Evolutionary conservation across 2,888 invertebrate species (phyloP).

Genomic region (Cryptocheilus praepositus): DNA sequence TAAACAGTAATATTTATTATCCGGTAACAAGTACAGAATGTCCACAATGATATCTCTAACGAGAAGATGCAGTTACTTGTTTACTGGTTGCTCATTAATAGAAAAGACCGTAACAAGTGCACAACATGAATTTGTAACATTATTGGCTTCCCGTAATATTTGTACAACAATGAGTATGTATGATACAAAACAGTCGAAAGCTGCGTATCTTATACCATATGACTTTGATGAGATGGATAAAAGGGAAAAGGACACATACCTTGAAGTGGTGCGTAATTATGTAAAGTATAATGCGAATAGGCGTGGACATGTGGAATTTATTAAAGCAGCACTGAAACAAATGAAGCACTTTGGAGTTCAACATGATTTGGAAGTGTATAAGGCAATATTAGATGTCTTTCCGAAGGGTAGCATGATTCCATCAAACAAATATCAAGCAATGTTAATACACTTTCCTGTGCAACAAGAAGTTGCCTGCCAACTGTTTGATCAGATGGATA

Average conservation of each 20-base stretch:
- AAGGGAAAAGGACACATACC: slow-evolving; percentile 82
- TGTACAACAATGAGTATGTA: background rate
- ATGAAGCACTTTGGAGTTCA: slow-evolving; percentile 94
- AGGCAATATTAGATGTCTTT: slow-evolving; percentile 87
- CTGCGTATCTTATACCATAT: background rate
- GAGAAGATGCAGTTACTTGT: too few relatives aligned
- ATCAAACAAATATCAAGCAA: slow-evolving; percentile 87
- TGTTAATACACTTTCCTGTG: slow-evolving; percentile 95
- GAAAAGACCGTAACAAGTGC: too few relatives aligned
- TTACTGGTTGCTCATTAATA: too few relatives aligned
- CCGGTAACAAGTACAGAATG: too few relatives aligned
- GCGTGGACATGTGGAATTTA: slow-evolving; percentile 95
- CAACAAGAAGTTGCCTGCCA: slow-evolving; percentile 97
- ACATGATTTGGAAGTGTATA: slow-evolving; percentile 91
- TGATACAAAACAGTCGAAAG: background rate
- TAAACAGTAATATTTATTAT: too few relatives aligned
- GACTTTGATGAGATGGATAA: slow-evolving; percentile 75
- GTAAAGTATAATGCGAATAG: slow-evolving; percentile 81
- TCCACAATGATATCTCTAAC: too few relatives aligned
- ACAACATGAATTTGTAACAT: background rate
- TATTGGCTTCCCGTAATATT: background rate
- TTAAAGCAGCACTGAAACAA: slow-evolving; percentile 89
- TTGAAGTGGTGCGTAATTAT: slow-evolving; percentile 86
- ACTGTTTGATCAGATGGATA: slow-evolving; percentile 95
- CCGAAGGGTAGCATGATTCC: slow-evolving; percentile 94